phyloP scores from a whole-genome alignment of 2,888 invertebrate species.

The Ametastegia equiseti region DNA sequence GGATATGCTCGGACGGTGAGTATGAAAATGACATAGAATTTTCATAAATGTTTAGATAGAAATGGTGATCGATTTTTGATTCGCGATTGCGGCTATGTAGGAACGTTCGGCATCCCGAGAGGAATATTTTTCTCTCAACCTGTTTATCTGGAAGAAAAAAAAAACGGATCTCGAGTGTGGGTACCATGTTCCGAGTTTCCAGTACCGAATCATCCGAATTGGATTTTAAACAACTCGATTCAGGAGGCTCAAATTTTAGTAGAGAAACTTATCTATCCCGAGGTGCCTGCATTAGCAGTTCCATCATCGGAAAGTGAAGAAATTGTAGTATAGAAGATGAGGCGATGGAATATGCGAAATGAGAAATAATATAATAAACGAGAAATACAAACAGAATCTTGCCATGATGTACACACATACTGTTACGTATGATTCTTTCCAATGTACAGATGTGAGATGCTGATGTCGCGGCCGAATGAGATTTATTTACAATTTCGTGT shows the following conservation, averaged over 20 bases:
- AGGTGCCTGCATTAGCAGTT: not conserved
- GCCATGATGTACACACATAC: too few relatives aligned
- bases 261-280: constrained; percentile 37
- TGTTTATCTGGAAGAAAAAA: constrained; percentile 58
- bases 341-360: not conserved
- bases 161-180: constrained; percentile 58
- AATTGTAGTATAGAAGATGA: too few relatives aligned
- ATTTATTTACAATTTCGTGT: too few relatives aligned
- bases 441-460: too few relatives aligned
- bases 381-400: too few relatives aligned
- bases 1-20: constrained; percentile 78
- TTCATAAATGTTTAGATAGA: not conserved
- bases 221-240: constrained; percentile 57
- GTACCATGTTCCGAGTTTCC: constrained; percentile 61
- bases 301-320: too few relatives aligned
- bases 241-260: constrained; percentile 55
- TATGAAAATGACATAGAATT: constrained; percentile 34
- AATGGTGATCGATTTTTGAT: not conserved
- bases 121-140: constrained; percentile 81
- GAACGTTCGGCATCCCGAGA: constrained; percentile 78
- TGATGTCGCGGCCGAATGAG: too few relatives aligned
- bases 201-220: constrained; percentile 54
- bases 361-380: too few relatives aligned
- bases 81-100: constrained; percentile 63
- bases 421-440: too few relatives aligned